phyloP scores from a whole-genome alignment of 2,797 vertebrate genomes.

The Characodon lateralis region DNA sequence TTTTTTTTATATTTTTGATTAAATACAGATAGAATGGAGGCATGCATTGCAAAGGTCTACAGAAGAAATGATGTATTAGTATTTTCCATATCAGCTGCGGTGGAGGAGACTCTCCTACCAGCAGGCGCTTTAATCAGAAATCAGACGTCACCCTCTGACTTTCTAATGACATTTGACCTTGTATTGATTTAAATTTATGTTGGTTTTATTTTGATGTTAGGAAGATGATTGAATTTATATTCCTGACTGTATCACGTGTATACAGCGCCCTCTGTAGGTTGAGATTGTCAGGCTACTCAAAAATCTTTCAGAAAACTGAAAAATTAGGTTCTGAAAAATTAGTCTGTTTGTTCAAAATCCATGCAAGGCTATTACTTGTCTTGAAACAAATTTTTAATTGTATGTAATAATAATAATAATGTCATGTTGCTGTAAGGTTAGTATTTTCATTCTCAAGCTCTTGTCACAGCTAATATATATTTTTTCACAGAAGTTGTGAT shows the following conservation, averaged over 20 bases:
- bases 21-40: conserved; percentile 11
- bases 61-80: conserved; percentile 9
- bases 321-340: background rate
- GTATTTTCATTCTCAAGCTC: no score
- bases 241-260: conserved; percentile 20
- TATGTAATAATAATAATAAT: no score
- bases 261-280: conserved; percentile 74
- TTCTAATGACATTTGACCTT: conserved; percentile 1
- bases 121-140: background rate
- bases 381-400: no score
- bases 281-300: background rate
- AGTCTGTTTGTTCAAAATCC: no score
- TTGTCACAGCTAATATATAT: no score
- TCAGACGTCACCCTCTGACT: background rate
- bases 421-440: no score
- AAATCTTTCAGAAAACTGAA: background rate
- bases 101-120: conserved; percentile 1
- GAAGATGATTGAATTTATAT: background rate
- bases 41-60: background rate
- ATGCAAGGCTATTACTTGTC: no score
- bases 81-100: background rate
- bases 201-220: conserved; percentile 2
- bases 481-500: no score
- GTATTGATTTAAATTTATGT: conserved; percentile 6
- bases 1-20: conserved; percentile 30